Conservation (phyloP, 2,797 vertebrate genomes). For the Epinephelus awoara region DNA sequence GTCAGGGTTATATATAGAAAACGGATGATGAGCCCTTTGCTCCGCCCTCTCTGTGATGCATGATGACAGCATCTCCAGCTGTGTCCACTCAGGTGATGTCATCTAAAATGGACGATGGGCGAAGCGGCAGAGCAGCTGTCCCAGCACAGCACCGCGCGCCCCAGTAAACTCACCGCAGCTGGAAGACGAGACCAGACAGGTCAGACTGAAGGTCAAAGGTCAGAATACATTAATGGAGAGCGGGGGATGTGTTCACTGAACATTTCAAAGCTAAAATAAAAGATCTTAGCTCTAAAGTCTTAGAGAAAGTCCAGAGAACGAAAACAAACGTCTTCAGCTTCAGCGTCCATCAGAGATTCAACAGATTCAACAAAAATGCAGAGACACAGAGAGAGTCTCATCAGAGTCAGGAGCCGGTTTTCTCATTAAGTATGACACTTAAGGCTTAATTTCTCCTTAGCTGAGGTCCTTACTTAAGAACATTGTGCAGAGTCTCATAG, state of each 20-base stretch:
- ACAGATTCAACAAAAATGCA: too few species aligned
- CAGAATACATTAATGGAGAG: background rate
- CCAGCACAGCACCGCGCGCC: background rate
- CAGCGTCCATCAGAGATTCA: too few species aligned
- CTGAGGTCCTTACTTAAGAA: too few species aligned
- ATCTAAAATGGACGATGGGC: conserved; percentile 59
- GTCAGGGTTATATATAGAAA: conserved; percentile 58
- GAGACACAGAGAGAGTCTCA: too few species aligned
- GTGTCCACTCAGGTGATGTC: conserved; percentile 64
- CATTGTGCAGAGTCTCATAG: too few species aligned
- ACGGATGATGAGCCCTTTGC: conserved; percentile 37
- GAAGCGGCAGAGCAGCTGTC: conserved; percentile 55
- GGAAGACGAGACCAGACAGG: background rate
- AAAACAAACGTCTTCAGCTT: too few species aligned
- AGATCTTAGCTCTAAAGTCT: too few species aligned
- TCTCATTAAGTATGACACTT: too few species aligned
- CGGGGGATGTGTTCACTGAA: background rate
- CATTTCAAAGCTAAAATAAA: background rate
- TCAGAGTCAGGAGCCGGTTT: too few species aligned
- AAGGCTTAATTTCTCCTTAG: too few species aligned
- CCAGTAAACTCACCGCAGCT: background rate
- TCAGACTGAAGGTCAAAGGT: conserved; percentile 12
- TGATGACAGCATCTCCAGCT: conserved; percentile 56
- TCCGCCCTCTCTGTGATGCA: conserved; percentile 49
- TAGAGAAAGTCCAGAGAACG: too few species aligned